Base-by-base conservation (phyloP, 2,888 invertebrate genomes). In the Microplitis manilae region DNA sequence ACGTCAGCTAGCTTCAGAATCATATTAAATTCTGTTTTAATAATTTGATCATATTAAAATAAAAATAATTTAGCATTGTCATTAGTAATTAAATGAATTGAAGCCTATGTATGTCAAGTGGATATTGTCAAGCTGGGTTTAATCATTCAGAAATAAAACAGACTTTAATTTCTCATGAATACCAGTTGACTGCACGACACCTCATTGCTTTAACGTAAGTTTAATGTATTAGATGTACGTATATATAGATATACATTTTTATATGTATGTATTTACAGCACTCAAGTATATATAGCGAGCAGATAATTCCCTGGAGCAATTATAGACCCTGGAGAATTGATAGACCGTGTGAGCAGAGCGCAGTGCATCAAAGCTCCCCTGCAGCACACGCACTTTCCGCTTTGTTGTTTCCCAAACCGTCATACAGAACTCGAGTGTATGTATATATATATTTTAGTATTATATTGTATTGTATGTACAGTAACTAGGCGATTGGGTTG, bases 111-210 rank as follows among this genome's bases (percentile, higher is more conserved):
- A 40, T 40, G 68, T 40, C 39, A 40, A 68, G 68, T 65, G 41
- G 39, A 68, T 40, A 68, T 68, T 68, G 68, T 39, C 68, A 68
- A 38, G 20, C 20, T 50, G 41, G 50, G 30, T 38, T 62, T 62
- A 38, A 30, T 7, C 20, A 59, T 59, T 83, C 82, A 83, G 83
- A 85, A 83, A 81, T 82, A 81, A 84, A 85, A 86, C 84, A 85
- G 84, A 86, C 84, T 84, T 85, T 83, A 86, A 86, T 86, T 86
- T 84, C 83, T 83, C 85, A 83, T 82, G 79, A 81, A 72, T 60
- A 67, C 64, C 41, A 77, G 78, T 77, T 84, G 83, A 85, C 85
- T 84, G 82, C 78, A 80, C 83, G 83, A 87, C 86, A 87, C 87
- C 86, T 87, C 81, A 77, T 78, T 77, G 75, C 72, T 81, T 72